Conservation (phyloP, 2,113 vertebrate species). For the Caretta caretta region DNA sequence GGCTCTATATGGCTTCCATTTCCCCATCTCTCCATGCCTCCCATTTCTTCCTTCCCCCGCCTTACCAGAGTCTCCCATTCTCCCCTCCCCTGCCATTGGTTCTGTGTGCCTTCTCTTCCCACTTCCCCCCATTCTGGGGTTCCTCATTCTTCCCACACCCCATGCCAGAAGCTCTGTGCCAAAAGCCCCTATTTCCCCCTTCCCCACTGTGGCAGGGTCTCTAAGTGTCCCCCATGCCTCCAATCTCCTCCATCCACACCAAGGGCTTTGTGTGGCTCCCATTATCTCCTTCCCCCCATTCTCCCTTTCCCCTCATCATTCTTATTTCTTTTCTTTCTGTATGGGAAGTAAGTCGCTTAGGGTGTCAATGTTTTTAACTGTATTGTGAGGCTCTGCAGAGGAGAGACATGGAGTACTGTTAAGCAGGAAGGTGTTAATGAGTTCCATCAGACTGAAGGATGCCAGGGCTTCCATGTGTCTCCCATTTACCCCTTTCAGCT, state of each 20-base stretch:
- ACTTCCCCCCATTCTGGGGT: not conserved
- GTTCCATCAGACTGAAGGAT: not conserved
- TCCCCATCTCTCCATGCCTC: not conserved
- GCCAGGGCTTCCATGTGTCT: not conserved
- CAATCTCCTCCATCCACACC: not conserved
- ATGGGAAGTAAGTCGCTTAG: not conserved
- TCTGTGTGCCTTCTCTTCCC: not conserved
- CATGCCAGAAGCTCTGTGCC: not conserved
- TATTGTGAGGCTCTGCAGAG: not conserved
- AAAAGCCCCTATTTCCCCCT: not conserved
- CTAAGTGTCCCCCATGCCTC: not conserved
- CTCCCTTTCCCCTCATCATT: not conserved
- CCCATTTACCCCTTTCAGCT: not conserved
- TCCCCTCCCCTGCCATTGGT: not conserved
- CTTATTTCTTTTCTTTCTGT: not conserved
- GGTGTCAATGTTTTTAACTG: not conserved
- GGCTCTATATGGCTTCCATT: not conserved
- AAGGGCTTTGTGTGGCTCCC: not conserved
- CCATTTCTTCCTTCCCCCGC: not conserved
- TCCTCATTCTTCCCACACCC: not conserved
- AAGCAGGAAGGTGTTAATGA: not conserved
- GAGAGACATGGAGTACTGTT: not conserved
- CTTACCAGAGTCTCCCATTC: not conserved
- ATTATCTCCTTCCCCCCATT: not conserved
- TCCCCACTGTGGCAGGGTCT: rapidly evolving